Conservation (phyloP, 1,140 invertebrate species). For the Contarinia nasturtii region DNA sequence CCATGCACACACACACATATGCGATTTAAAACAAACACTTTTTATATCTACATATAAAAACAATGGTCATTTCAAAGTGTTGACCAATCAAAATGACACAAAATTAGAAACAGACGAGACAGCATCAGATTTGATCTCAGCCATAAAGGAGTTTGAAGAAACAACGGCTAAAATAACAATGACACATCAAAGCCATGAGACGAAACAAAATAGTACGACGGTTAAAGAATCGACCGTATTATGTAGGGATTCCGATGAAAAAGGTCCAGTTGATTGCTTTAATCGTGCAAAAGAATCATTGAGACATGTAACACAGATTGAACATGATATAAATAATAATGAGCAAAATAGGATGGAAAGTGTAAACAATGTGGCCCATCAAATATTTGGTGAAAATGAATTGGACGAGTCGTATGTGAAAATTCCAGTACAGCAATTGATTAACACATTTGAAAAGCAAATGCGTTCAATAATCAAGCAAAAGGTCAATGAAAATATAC, state of each 20-base stretch:
- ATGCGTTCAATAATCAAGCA: conserved; percentile 32
- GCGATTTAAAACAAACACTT: too few species aligned
- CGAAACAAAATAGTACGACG: not conserved
- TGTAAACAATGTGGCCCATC: not conserved
- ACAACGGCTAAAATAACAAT: not conserved
- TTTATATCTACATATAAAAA: too few species aligned
- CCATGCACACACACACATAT: too few species aligned
- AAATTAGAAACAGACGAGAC: not conserved
- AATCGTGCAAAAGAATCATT: not conserved
- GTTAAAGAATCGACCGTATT: not conserved
- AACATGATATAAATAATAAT: not conserved
- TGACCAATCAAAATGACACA: not conserved
- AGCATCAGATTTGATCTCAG: not conserved
- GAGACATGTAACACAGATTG: not conserved
- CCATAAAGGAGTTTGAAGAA: not conserved
- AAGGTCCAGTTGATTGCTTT: not conserved
- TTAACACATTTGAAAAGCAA: conserved; percentile 39
- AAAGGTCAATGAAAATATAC: conserved; percentile 12
- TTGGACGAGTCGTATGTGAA: conserved; percentile 29
- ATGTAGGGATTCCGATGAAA: not conserved
- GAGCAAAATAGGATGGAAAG: conserved; percentile 1
- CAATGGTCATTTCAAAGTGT: too few species aligned
- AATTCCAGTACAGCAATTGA: conserved; percentile 39
- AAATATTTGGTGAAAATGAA: conserved; percentile 3
- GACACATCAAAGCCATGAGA: not conserved